Evolutionary conservation across 2,797 vertebrate genomes (phyloP).

Genomic region (Ctenosaura bakeri): DNA sequence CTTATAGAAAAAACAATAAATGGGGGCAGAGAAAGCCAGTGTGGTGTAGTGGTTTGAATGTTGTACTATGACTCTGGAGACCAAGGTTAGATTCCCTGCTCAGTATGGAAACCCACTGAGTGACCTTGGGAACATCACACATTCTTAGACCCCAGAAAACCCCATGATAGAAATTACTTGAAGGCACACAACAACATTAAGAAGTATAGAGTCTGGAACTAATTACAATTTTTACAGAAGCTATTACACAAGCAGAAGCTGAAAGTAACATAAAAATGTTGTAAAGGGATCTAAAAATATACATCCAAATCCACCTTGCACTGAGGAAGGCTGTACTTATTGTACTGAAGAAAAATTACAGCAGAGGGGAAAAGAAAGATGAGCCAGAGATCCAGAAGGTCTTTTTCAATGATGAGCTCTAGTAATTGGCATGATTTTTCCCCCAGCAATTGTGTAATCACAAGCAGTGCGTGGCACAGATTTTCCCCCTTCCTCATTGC

Average conservation of each 20-base stretch:
- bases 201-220: not conserved
- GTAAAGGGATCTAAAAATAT: not conserved
- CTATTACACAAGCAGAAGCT: not conserved
- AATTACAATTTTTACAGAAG: slow-evolving; percentile 35
- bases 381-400: slow-evolving; percentile 23
- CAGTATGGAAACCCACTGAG: too few relatives aligned
- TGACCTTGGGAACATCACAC: too few relatives aligned
- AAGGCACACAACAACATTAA: too few relatives aligned
- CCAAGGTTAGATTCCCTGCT: too few relatives aligned
- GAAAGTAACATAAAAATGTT: not conserved
- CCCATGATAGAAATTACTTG: too few relatives aligned
- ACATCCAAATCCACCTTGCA: not conserved
- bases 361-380: not conserved
- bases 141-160: too few relatives aligned
- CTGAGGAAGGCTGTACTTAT: not conserved
- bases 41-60: too few relatives aligned
- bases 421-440: slow-evolving; percentile 30
- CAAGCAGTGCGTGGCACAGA: slow-evolving; percentile 62
- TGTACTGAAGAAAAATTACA: slow-evolving; percentile 16
- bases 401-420: slow-evolving; percentile 31
- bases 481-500: slow-evolving; percentile 36
- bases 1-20: too few relatives aligned
- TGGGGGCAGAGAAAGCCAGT: too few relatives aligned
- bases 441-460: slow-evolving; percentile 54
- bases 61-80: too few relatives aligned